Percentiles rank a stretch among this genome's conserved stretches.
These are phyloP conservation scores for Sphaerodactylus townsendi DNA, from an alignment of 2,113 vertebrate species.

Conservation along the genomic window DNA sequence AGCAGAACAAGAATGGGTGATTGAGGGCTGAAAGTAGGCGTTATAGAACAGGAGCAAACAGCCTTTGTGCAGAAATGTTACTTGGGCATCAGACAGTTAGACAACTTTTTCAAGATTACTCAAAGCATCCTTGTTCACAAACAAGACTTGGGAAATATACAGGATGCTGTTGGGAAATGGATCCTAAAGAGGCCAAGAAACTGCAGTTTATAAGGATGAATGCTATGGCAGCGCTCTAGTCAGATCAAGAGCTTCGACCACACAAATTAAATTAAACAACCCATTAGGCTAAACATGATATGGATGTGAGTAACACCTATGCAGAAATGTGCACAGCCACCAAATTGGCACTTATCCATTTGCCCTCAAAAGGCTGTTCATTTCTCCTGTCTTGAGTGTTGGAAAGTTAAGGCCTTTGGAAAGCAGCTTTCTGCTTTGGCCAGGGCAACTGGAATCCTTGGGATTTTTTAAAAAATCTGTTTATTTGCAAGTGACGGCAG, in stretches of 20 bases:
- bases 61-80: no score
- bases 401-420: background rate
- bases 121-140: no score
- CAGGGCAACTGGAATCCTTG: background rate
- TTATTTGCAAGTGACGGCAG: background rate
- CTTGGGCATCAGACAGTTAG: no score
- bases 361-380: background rate
- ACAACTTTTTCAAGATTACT: no score
- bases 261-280: background rate
- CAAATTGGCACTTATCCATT: constrained; percentile 1
- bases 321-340: background rate
- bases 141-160: no score
- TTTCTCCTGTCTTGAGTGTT: background rate
- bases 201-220: background rate
- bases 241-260: background rate
- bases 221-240: no score
- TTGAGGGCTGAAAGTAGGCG: no score
- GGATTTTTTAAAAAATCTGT: background rate
- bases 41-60: no score
- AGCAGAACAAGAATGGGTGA: no score
- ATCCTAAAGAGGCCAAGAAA: background rate
- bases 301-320: background rate
- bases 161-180: no score
- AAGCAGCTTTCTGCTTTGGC: background rate
- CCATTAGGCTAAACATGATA: background rate